Base-by-base conservation (phyloP, 2,888 invertebrate genomes). In the Amblyjoppa fuscipennis region DNA sequence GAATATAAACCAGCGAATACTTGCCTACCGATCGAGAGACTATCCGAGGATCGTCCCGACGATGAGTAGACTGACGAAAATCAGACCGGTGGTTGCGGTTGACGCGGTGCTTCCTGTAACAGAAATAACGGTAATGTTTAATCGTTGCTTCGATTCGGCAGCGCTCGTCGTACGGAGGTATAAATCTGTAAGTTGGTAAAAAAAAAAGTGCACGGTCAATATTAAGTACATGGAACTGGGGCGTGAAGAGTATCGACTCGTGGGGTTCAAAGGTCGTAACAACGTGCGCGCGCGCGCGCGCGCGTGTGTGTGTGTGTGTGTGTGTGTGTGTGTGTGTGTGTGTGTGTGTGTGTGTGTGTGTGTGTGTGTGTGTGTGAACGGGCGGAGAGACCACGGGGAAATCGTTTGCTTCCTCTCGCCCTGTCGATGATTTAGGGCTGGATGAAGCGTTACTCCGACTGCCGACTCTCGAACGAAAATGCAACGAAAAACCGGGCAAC, bases 371-470 rank as follows among this genome's bases (percentile, higher is more conserved):
- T 38, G 0, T 38, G 56, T n/a, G 20, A 49, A 51, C n/a, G 56
- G 59, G 66, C 61, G 64, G 31, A 49, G 73, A 64, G 69, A 53
- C 69, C 31, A 53, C 73, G 28, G 71, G 13, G 75, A 49, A 82
- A 85, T 85, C 76, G 82, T 80, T 80, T 76, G 85, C 82, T 85
- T 80, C 66, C 85, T 76, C 76, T 68, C 68, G 9, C 45, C 13
- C 68, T 75, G 85, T 76, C 79, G 75, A 85, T 85, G 85, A 85
- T 85, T 85, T 82, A 85, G 56, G 41, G 51, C 79, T 76, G 75
- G 31, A 31, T 66, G 75, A 82, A 82, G 75, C 85, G 82, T 64
- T 71, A 76, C 73, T 73, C 56, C 68, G 53, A 59, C 66, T 80
- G 74, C 49, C 74, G 76, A 80, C 85, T 83, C 28, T 74, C 64